These are phyloP conservation scores for Drosophila bocki DNA, from an alignment of 1,140 invertebrate genomes.

Conservation along the genomic window DNA sequence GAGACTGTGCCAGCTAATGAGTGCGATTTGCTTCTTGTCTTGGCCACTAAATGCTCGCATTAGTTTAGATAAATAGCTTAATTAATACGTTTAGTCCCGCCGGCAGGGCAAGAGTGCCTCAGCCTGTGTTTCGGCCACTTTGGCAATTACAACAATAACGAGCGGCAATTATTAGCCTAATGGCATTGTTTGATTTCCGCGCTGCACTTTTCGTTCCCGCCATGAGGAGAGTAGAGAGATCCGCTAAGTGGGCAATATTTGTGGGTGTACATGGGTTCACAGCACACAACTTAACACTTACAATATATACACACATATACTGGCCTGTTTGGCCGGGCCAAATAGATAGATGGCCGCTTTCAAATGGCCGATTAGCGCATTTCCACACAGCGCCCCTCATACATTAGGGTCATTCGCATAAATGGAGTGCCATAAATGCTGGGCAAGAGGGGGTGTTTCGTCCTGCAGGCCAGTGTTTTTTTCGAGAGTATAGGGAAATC, in stretches of 20 bases:
- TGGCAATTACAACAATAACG: conserved; percentile 79
- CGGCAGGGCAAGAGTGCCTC: conserved; percentile 12
- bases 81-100: conserved; percentile 76
- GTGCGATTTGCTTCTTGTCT: conserved; percentile 83
- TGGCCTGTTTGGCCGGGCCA: conserved; percentile 23
- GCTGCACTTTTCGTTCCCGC: conserved; percentile 46
- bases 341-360: conserved; percentile 48
- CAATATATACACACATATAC: not conserved
- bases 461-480: not conserved
- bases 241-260: conserved; percentile 57
- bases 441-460: not conserved
- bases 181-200: conserved; percentile 80
- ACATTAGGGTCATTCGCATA: conserved; percentile 26
- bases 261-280: not conserved
- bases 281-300: conserved; percentile 8
- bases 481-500: not conserved
- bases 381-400: conserved; percentile 3
- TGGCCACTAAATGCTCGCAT: conserved; percentile 83
- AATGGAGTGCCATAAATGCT: conserved; percentile 33
- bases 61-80: conserved; percentile 84
- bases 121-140: conserved; percentile 21
- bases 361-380: conserved; percentile 37
- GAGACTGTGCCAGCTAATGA: conserved; percentile 64
- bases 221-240: not conserved
- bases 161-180: conserved; percentile 78